Base-by-base conservation (phyloP, 2,888 invertebrate genomes). In the Brenthis hecate region DNA sequence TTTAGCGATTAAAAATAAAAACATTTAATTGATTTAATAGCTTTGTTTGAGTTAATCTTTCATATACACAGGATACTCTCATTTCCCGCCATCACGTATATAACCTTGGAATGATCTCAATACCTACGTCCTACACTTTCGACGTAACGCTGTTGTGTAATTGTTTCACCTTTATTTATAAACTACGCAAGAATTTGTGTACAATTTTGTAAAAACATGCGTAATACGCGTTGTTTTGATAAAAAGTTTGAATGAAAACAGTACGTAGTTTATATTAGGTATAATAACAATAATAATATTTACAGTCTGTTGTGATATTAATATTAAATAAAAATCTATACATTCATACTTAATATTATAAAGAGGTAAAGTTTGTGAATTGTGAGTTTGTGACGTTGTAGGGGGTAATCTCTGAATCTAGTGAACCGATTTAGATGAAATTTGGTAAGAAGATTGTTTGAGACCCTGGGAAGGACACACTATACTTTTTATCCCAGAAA, bases 121-220 rank as follows among this genome's bases (percentile, higher is more conserved):
- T 86, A 80, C 89, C 88, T 83, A 89, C 89, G 80, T 81, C 89
- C 88, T 83, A 89, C 89, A 80, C 82, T 80, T 82, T 75, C 77
- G 74, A 77, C 75, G 79, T 80, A 80, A 81, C 80, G 78, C 66
- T 80, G 78, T 88, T 88, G 86, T 86, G 87, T 87, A 86, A 87
- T 79, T 74, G 73, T 80, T 84, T 84, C 70, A 84, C 81, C 77
- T 79, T 76, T 75, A 79, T 82, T 84, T 80, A 82, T 81, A 81
- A 81, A 80, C 73, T 72, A 72, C 80, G 79, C 81, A 80, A 77
- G 80, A 78, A 79, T 81, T 81, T 77, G 77, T 78, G 76, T 76
- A 75, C 75, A 75, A 62, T 51, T 65, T 64, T 70, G 61, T 62
- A 63, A 73, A 73, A 63, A 69, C 68, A 57, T 60, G 43, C 56